Evolutionary conservation across 2,888 invertebrate genomes (phyloP).

Genomic region (Noctua comes): DNA sequence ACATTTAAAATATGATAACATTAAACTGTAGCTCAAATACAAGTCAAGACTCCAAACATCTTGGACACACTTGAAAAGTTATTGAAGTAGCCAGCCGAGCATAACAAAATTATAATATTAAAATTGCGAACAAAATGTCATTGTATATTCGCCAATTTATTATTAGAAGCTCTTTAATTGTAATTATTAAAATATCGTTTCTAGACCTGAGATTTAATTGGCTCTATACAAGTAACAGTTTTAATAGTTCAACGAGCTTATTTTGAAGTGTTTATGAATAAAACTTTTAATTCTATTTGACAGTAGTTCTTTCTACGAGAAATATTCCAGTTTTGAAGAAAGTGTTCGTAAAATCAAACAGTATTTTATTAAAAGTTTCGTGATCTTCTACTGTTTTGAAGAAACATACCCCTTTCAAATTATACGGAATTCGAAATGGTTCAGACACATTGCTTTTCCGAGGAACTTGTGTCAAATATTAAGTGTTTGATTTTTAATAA

Average conservation of each 20-base stretch:
- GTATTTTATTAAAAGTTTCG: not conserved
- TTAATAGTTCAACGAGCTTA: not conserved
- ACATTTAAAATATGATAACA: not conserved
- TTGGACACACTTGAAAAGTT: conserved; percentile 20
- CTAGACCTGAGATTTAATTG: too few species aligned
- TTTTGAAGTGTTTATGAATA: not conserved
- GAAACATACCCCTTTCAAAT: not conserved
- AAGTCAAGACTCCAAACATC: conserved; percentile 8
- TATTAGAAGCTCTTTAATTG: not conserved
- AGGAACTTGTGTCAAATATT: not conserved
- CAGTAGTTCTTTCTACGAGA: not conserved
- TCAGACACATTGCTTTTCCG: not conserved
- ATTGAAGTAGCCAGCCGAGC: conserved; percentile 12
- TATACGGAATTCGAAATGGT: not conserved
- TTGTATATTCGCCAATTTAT: not conserved
- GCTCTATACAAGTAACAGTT: not conserved
- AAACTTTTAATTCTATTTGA: not conserved
- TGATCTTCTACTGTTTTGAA: not conserved
- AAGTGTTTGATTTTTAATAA: not conserved
- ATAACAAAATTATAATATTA: conserved; percentile 26
- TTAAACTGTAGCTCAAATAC: conserved; percentile 21
- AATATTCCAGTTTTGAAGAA: not conserved
- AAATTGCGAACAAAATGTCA: conserved; percentile 12
- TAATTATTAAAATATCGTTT: not conserved
- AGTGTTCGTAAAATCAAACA: not conserved